Evolutionary conservation across 2,888 invertebrate genomes (phyloP), one percentile per base, ranked within the genome.

Genomic region (Rhamphomyia laevipes): DNA sequence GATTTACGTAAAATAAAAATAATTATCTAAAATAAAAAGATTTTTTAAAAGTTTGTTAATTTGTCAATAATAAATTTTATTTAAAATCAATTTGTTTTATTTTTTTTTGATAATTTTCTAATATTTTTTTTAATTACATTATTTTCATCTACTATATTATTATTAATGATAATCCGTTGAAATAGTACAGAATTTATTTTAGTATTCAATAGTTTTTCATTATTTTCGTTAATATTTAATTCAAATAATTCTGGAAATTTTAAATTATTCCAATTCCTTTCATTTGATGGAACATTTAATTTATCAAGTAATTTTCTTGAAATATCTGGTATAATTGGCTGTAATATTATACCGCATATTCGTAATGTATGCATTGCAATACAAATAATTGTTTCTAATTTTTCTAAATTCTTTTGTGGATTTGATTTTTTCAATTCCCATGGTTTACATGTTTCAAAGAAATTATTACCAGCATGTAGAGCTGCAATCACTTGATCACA

Each of bases 381-480:
- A 63, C 87, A 85, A 49, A 96, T 74, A 45, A 93, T 78, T 15
- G 81, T 79, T 60, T 84, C 77, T 2, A 91, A 68, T 59, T 81
- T 74, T 41, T 77, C 72, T 45, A 76, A 53, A 54, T 67, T 74
- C 18, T 73, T 65, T 68, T 11, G 73, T 64, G 15, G 9, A 10
- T 49, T 41, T 46, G 53, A 49, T 61, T 87, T 86, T 47, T 75
- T 78, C 51, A 96, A 73, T 56, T 83, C 78, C 97, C 97, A 99
- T 0, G 96, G 96, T 65, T 86, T 83, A 58, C 82, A 77, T 4
- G 81, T 73, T 62, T 95, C 87, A 60, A 97, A 84, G 75, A 94
- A 89, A 52, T 80, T 73, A 73, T 99, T 97, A 16, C 88, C 82
- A 27, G 78, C 71, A 61, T 86, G 85, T 12, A 95, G 70, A 1